These are phyloP conservation scores for Druceiella hillmani DNA, from an alignment of 2,888 invertebrate genomes.

Conservation along the genomic window DNA sequence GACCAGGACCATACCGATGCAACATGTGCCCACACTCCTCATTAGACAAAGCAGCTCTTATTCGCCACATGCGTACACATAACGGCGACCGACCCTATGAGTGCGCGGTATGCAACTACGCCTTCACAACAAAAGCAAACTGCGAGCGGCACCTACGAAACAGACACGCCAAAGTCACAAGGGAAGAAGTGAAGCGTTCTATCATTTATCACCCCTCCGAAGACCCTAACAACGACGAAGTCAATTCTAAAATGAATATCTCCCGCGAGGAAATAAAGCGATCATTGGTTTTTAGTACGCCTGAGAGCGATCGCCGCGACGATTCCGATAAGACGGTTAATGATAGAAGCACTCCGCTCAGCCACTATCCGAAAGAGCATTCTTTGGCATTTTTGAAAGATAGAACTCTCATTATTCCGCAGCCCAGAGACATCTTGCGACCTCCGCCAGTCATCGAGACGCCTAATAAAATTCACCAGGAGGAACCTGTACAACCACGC, in stretches of 20 bases:
- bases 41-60: slow-evolving; percentile 85
- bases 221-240: slow-evolving; percentile 74
- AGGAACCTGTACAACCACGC: slow-evolving; percentile 39
- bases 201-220: slow-evolving; percentile 85
- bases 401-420: slow-evolving; percentile 32
- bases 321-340: slow-evolving; percentile 30
- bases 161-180: slow-evolving; percentile 78
- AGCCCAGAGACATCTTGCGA: slow-evolving; percentile 26
- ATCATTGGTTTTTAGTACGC: slow-evolving; percentile 49
- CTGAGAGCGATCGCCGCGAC: slow-evolving; percentile 43
- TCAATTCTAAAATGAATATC: slow-evolving; percentile 47
- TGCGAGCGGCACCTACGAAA: slow-evolving; percentile 93
- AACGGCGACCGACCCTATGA: slow-evolving; percentile 94
- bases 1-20: slow-evolving; percentile 80
- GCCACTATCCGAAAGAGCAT: slow-evolving; percentile 36
- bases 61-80: slow-evolving; percentile 89
- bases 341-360: slow-evolving; percentile 41
- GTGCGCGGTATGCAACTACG: slow-evolving; percentile 92
- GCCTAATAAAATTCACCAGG: slow-evolving; percentile 32
- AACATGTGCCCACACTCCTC: slow-evolving; percentile 90
- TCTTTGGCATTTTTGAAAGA: slow-evolving; percentile 43
- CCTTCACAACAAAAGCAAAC: slow-evolving; percentile 96
- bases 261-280: slow-evolving; percentile 52
- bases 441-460: slow-evolving; percentile 38
- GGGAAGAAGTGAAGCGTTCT: slow-evolving; percentile 83